Percentiles rank a stretch among this genome's conserved stretches.
Conservation (phyloP, 2,113 vertebrate genomes). For the Petrocephalus zakoni region DNA sequence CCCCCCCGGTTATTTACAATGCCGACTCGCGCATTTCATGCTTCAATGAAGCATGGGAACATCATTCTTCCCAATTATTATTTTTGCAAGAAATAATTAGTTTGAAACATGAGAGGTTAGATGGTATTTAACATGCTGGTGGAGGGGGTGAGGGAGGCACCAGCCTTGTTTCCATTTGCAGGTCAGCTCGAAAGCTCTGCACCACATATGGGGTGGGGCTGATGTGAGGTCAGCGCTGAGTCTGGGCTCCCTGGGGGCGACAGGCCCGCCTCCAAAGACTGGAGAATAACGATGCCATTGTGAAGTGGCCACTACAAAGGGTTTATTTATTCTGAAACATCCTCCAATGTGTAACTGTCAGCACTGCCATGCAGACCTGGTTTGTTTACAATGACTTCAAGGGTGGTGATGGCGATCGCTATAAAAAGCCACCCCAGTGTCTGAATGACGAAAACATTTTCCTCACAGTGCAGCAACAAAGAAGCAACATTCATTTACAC, state of each 20-base stretch:
- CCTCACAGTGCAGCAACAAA: neutral
- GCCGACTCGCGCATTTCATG: neutral
- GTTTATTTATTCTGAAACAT: neutral
- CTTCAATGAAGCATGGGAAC: neutral
- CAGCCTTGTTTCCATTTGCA: neutral
- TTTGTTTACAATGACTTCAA: constrained; percentile 8
- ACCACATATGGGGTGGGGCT: neutral
- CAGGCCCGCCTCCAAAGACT: neutral
- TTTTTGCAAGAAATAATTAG: neutral
- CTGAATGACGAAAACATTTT: neutral
- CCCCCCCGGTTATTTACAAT: neutral
- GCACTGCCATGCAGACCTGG: neutral
- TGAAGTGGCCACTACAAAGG: neutral
- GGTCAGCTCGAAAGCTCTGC: neutral
- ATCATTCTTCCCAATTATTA: neutral
- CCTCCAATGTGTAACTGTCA: neutral
- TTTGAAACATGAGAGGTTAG: neutral
- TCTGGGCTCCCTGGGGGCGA: neutral
- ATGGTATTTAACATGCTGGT: neutral
- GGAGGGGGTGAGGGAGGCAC: neutral
- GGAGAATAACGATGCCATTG: constrained; percentile 3
- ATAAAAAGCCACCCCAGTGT: neutral
- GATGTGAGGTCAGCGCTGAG: neutral
- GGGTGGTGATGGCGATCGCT: neutral
- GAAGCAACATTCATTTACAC: neutral